Percentiles rank a stretch among this genome's conserved stretches.
Evolutionary conservation across 2,888 invertebrate species (phyloP).

Genomic region (Myopa testacea): DNA sequence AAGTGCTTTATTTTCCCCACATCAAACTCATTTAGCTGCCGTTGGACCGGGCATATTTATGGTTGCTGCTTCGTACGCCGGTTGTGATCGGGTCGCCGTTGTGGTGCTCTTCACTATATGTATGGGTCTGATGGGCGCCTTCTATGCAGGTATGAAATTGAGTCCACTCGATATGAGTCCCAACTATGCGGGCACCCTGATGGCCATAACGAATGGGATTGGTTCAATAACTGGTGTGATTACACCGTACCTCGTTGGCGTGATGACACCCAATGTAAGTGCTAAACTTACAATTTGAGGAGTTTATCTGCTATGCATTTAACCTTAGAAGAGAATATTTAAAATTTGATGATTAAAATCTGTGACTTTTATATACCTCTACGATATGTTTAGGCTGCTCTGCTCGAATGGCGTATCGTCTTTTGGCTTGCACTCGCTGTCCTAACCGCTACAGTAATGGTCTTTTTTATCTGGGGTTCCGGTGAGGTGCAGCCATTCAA

Average conservation of each 20-base stretch:
- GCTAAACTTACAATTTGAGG: not conserved
- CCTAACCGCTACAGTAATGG: constrained; percentile 74
- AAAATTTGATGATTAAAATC: no score
- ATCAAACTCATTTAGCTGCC: constrained; percentile 69
- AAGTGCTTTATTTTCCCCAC: no score
- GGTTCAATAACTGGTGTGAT: constrained; percentile 80
- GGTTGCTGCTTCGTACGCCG: constrained; percentile 77
- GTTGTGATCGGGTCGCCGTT: constrained; percentile 73
- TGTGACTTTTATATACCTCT: no score
- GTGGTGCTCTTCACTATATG: constrained; percentile 75
- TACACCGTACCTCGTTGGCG: constrained; percentile 76
- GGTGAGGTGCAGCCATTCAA: constrained; percentile 84
- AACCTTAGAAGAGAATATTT: no score
- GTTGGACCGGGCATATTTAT: constrained; percentile 77
- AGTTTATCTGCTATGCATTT: not conserved
- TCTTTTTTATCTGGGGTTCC: constrained; percentile 78
- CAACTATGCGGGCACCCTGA: constrained; percentile 75
- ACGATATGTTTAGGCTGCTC: constrained; percentile 69
- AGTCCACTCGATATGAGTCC: constrained; percentile 77
- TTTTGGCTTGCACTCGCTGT: constrained; percentile 84
- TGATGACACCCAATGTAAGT: constrained; percentile 76
- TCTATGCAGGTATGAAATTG: constrained; percentile 79
- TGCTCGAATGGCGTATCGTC: constrained; percentile 79
- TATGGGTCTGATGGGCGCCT: constrained; percentile 79
- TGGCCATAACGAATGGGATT: constrained; percentile 79